Percentiles rank a stretch among this genome's conserved stretches.
Conservation (phyloP, 2,797 vertebrate species). For the Lates japonicus region DNA sequence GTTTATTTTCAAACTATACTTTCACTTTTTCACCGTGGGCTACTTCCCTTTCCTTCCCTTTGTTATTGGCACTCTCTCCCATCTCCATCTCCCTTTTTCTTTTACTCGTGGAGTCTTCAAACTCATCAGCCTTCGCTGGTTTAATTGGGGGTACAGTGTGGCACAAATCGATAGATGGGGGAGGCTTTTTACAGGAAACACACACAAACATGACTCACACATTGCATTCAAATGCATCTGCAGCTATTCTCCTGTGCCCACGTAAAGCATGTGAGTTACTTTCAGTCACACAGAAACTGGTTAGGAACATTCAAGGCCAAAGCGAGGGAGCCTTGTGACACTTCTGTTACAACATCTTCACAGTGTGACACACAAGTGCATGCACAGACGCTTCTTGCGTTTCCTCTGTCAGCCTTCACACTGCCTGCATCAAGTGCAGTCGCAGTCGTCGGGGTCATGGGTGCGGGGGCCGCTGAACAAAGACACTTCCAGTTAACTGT, state of each 20-base stretch:
- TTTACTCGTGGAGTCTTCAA: slow-evolving; percentile 38
- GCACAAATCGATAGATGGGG: slow-evolving; percentile 72
- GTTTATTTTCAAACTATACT: slow-evolving; percentile 59
- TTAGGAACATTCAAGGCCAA: slow-evolving; percentile 56
- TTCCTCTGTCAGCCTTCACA: slow-evolving; percentile 50
- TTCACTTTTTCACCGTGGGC: slow-evolving; percentile 44
- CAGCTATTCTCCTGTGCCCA: slow-evolving; percentile 62
- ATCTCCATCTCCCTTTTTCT: slow-evolving; percentile 2
- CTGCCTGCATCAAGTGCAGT: slow-evolving; percentile 42
- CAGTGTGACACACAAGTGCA: slow-evolving; percentile 47
- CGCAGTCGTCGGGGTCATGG: slow-evolving; percentile 52
- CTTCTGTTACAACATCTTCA: slow-evolving; percentile 68
- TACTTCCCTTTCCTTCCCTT: slow-evolving; percentile 21
- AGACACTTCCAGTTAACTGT: slow-evolving; percentile 71
- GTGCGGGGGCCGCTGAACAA: slow-evolving; percentile 56
- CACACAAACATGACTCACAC: slow-evolving; percentile 70
- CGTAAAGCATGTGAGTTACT: slow-evolving; percentile 60
- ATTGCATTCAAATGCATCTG: slow-evolving; percentile 53
- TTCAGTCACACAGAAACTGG: slow-evolving; percentile 60
- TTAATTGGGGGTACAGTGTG: slow-evolving; percentile 73
- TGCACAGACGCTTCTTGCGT: slow-evolving; percentile 20
- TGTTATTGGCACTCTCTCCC: slow-evolving; percentile 18
- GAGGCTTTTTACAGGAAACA: slow-evolving; percentile 56
- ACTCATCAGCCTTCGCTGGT: slow-evolving; percentile 59
- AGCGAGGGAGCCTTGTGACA: slow-evolving; percentile 69